Evolutionary conservation across 2,888 invertebrate genomes (phyloP).

Genomic region (Desoria tigrina): DNA sequence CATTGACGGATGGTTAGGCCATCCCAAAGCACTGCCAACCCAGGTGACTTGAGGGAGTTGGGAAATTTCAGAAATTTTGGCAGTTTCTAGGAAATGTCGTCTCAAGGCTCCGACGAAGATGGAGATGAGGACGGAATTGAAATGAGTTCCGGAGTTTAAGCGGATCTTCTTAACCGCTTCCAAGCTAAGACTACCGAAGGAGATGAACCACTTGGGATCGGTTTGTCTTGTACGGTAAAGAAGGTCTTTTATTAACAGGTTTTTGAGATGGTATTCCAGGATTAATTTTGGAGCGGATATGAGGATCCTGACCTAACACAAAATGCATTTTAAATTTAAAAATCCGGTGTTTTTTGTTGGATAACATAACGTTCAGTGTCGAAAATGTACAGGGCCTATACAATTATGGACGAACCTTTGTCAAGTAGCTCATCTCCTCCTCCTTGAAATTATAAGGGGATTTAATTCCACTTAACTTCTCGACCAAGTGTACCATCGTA

Average conservation of each 20-base stretch:
- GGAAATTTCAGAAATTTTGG: background rate
- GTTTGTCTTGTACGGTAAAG: too few species aligned
- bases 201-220: constrained; percentile 35
- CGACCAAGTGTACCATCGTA: constrained; percentile 37
- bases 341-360: too few species aligned
- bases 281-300: too few species aligned
- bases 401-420: background rate
- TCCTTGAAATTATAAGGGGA: constrained; percentile 34
- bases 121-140: constrained; percentile 28
- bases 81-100: constrained; percentile 24
- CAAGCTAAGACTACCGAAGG: constrained; percentile 31
- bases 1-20: constrained; percentile 25
- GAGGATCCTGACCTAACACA: too few species aligned
- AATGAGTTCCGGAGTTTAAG: constrained; percentile 27
- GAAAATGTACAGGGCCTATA: too few species aligned
- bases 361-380: too few species aligned
- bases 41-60: background rate
- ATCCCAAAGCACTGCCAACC: constrained; percentile 14
- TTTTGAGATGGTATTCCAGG: too few species aligned
- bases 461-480: constrained; percentile 30
- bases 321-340: too few species aligned
- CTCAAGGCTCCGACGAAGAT: constrained; percentile 29
- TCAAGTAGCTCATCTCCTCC: background rate
- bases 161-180: constrained; percentile 28
- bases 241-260: too few species aligned